phyloP scores from a whole-genome alignment of 2,888 invertebrate genomes.

The Cephus rjabovi region DNA sequence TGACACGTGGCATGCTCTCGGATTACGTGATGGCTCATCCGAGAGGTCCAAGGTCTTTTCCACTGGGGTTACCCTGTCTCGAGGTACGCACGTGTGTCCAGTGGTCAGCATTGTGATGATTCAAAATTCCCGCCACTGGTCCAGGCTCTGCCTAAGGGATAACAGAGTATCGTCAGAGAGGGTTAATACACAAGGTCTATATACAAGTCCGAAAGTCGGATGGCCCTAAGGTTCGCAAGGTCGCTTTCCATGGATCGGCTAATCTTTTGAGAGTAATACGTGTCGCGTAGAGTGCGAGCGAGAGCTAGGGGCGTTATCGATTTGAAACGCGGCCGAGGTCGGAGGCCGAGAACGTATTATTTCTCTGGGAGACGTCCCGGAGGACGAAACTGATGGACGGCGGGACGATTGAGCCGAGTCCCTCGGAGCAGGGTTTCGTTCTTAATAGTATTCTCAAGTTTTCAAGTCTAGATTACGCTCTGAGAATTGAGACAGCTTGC shows the following conservation, averaged over 20 bases:
- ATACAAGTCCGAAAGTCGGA: neutral
- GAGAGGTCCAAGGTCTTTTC: neutral
- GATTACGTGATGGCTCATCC: neutral
- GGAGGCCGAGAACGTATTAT: conserved; percentile 28
- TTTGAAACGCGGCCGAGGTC: conserved; percentile 26
- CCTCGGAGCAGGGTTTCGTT: neutral
- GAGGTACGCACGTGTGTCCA: neutral
- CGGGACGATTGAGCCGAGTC: neutral
- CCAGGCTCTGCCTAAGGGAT: neutral
- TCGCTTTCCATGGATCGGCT: neutral
- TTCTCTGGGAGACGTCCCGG: conserved; percentile 22
- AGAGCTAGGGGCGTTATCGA: conserved; percentile 36
- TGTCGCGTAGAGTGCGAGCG: neutral
- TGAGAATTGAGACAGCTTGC: neutral
- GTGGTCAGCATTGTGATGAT: neutral
- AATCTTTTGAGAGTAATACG: neutral
- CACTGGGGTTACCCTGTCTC: neutral
- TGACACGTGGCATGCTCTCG: neutral
- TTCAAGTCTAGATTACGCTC: neutral
- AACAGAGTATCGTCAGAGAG: neutral
- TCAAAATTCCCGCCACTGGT: neutral
- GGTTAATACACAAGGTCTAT: neutral
- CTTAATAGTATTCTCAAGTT: neutral
- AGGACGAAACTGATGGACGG: conserved; percentile 9
- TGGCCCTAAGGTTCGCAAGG: neutral